Evolutionary conservation across 2,888 invertebrate species (phyloP).

Genomic region (Sinhomidia bicolor): DNA sequence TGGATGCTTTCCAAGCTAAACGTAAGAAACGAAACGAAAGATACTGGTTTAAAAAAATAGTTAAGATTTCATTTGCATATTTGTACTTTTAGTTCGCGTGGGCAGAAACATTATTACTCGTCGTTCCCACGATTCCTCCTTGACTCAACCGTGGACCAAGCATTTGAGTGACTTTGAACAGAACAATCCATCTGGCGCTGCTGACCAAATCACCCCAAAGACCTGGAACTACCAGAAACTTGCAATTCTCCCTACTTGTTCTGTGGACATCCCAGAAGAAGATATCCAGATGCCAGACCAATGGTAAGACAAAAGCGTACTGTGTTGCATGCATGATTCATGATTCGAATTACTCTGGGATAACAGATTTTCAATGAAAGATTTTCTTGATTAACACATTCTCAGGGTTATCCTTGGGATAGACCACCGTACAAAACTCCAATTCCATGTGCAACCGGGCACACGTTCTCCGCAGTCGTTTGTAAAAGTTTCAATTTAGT

Average conservation of each 20-base stretch:
- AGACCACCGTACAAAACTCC: constrained; percentile 57
- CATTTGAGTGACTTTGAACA: constrained; percentile 8
- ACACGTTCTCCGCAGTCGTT: constrained; percentile 36
- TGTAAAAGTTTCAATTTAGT: constrained; percentile 64
- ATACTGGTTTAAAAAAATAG: too few species aligned
- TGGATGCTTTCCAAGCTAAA: constrained; percentile 67
- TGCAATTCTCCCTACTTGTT: constrained; percentile 65
- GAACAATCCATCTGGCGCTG: neutral
- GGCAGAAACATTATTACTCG: constrained; percentile 57
- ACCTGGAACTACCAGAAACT: constrained; percentile 26
- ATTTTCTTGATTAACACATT: too few species aligned
- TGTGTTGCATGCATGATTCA: too few species aligned
- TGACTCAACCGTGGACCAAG: constrained; percentile 52
- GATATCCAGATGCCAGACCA: constrained; percentile 64
- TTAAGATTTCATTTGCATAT: neutral
- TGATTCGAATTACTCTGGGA: neutral
- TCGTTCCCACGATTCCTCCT: constrained; percentile 44
- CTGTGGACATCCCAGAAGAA: constrained; percentile 58
- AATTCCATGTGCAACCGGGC: constrained; percentile 43
- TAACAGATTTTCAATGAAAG: too few species aligned
- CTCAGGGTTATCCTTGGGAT: constrained; percentile 36
- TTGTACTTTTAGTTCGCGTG: constrained; percentile 25
- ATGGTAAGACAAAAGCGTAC: too few species aligned
- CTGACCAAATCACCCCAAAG: constrained; percentile 49
- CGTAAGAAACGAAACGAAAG: constrained; percentile 39